Conservation (phyloP, 2,797 vertebrate genomes). For the Tokudaia muenninki region DNA sequence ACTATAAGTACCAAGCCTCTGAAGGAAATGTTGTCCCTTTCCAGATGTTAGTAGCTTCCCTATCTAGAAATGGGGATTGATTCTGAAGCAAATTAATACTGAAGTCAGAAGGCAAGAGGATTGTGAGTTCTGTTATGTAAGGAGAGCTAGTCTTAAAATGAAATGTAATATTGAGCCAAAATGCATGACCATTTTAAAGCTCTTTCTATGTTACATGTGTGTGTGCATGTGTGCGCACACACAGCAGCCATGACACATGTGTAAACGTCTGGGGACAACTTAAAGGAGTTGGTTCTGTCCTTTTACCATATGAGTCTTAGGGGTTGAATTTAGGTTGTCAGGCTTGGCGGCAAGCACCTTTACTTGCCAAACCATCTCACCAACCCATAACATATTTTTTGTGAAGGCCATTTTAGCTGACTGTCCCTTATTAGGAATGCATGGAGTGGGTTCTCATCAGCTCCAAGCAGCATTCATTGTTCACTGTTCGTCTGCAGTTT, state of each 20-base stretch:
- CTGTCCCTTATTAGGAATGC: not conserved
- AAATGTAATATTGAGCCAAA: not conserved
- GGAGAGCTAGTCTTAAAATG: not conserved
- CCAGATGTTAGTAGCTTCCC: not conserved
- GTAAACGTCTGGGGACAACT: not conserved
- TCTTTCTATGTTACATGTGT: not conserved
- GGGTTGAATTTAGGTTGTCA: not conserved
- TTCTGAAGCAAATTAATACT: not conserved
- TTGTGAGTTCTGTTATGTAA: not conserved
- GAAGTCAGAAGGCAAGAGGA: not conserved
- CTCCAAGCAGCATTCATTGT: not conserved
- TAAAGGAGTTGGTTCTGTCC: not conserved
- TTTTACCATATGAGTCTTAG: not conserved
- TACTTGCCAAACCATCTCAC: not conserved
- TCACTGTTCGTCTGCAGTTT: not conserved
- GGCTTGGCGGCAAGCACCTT: not conserved
- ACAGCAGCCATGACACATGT: not conserved
- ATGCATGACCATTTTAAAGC: not conserved
- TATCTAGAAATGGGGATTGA: not conserved
- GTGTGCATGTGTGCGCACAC: not conserved
- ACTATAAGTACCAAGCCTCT: not conserved
- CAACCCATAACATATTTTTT: not conserved
- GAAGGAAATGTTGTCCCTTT: not conserved
- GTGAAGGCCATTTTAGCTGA: not conserved
- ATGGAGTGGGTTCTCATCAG: not conserved